Percentiles rank a stretch among this genome's conserved stretches.
phyloP scores from a whole-genome alignment of 2,113 vertebrate genomes.

The Rhinopithecus roxellana region DNA sequence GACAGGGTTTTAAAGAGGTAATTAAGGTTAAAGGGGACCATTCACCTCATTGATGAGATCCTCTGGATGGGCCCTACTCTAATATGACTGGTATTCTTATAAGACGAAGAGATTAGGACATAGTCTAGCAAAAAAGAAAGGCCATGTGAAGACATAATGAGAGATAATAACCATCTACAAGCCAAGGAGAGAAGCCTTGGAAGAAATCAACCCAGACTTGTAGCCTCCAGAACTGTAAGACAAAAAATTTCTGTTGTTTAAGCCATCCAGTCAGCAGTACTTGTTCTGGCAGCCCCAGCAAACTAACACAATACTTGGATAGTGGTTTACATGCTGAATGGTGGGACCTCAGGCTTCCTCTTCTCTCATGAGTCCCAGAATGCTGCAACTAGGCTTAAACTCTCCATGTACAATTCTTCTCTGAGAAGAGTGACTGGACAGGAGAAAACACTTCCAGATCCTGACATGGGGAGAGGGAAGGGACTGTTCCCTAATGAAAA shows the following conservation, averaged over 20 bases:
- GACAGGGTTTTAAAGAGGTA: background rate
- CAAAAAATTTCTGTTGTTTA: background rate
- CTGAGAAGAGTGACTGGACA: background rate
- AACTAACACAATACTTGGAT: background rate
- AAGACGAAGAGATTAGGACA: background rate
- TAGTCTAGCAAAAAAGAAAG: background rate
- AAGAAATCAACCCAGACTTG: background rate
- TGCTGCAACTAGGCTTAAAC: background rate
- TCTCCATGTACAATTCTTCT: background rate
- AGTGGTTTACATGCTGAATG: background rate
- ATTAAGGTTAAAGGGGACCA: background rate
- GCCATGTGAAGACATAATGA: background rate
- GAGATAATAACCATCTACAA: background rate
- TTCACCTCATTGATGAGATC: background rate
- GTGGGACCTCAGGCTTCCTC: background rate
- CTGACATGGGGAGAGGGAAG: background rate
- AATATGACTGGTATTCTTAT: background rate
- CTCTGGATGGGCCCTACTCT: background rate
- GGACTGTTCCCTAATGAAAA: background rate
- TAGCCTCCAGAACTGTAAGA: background rate
- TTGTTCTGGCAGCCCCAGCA: background rate
- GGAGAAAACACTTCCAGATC: background rate
- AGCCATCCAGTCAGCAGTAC: background rate
- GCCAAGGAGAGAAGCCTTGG: background rate
- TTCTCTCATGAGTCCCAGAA: background rate